A percentile compares a stretch with the other conserved stretches of the same genome.
Conservation (phyloP, 2,113 vertebrate species). For the Trogon melanurus region DNA sequence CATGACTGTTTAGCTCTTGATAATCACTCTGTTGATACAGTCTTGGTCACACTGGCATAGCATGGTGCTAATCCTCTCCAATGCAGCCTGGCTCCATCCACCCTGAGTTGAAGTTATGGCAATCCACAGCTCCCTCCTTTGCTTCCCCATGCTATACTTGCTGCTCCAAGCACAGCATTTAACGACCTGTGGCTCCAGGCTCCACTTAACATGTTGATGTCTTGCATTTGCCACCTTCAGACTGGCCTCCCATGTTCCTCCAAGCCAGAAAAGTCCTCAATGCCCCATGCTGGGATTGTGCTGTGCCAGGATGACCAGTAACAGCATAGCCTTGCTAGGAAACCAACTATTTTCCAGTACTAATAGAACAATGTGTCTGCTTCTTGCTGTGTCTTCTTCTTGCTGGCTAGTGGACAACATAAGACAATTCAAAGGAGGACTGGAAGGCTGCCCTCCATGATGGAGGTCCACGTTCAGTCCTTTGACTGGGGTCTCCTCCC, state of each 20-base stretch:
- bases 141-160: fast-evolving
- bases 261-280: not conserved
- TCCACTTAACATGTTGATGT: fast-evolving
- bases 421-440: not conserved
- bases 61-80: no score
- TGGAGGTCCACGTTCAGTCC: not conserved
- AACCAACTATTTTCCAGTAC: not conserved
- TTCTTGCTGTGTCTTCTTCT: not conserved
- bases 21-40: not conserved
- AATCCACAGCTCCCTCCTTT: not conserved
- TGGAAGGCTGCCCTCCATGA: not conserved
- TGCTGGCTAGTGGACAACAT: not conserved
- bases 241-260: fast-evolving
- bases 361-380: not conserved
- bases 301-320: not conserved
- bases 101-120: not conserved
- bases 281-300: fast-evolving
- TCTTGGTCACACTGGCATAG: not conserved
- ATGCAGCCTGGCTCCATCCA: fast-evolving
- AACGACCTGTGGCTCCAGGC: not conserved
- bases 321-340: not conserved
- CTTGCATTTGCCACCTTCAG: not conserved
- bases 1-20: not conserved
- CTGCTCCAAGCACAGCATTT: not conserved
- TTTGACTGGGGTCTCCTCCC: not conserved